A percentile compares a stretch with the other conserved stretches of the same genome.
Conservation (phyloP, 2,888 invertebrate genomes). For the Lordiphosa andalusiaca region DNA sequence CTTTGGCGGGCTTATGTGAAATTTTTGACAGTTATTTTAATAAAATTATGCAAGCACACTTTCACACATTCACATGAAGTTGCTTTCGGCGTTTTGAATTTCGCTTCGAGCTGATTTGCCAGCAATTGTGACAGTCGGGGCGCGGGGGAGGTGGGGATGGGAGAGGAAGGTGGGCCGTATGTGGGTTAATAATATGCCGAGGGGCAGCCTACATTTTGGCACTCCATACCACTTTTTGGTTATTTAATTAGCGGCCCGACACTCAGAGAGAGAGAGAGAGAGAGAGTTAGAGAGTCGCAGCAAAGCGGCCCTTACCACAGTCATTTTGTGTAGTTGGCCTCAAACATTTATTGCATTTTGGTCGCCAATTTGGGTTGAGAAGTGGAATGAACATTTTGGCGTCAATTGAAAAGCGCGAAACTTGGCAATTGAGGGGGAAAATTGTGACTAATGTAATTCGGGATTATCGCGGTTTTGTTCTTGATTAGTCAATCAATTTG, state of each 20-base stretch:
- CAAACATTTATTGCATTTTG: slow-evolving; percentile 12
- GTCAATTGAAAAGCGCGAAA: background rate
- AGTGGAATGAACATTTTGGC: no score
- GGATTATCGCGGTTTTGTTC: no score
- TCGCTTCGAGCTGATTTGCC: slow-evolving; percentile 13
- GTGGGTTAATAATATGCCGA: slow-evolving; percentile 64
- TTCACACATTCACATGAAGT: slow-evolving; percentile 56
- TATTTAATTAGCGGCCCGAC: slow-evolving; percentile 57
- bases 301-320: slow-evolving; percentile 18
- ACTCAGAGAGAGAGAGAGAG: background rate
- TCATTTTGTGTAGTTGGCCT: slow-evolving; percentile 12
- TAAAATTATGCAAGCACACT: slow-evolving; percentile 74
- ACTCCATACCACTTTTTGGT: slow-evolving; percentile 42
- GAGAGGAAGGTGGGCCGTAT: slow-evolving; percentile 40
- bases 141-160: background rate
- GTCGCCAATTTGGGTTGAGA: no score
- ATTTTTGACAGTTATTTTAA: slow-evolving; percentile 76
- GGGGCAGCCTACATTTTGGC: slow-evolving; percentile 22
- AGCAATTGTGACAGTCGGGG: slow-evolving; percentile 2
- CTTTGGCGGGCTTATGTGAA: slow-evolving; percentile 52
- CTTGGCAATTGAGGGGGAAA: no score
- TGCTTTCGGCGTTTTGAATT: slow-evolving; percentile 2
- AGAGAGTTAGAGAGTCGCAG: background rate
- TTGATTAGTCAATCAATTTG: no score
- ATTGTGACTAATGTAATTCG: no score